Base-by-base conservation (phyloP, 2,888 invertebrate species). In the Drosophila eohydei region DNA sequence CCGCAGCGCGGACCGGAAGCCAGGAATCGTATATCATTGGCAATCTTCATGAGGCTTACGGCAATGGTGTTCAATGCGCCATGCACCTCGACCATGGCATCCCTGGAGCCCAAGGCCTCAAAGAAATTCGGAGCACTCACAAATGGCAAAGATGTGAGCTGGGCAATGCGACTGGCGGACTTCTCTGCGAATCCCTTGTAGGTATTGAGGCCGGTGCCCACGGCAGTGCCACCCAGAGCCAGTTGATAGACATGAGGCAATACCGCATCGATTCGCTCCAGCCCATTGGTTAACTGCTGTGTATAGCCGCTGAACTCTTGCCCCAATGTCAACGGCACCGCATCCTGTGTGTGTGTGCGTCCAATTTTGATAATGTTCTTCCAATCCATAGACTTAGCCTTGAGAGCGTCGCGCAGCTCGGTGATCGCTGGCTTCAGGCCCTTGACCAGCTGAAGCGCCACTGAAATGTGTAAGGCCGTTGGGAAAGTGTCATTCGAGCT, bases 401-500 rank as follows among this genome's bases (percentile, higher is more conserved):
- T 93, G 46, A 99, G 92, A 0, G 96, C 95, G 78, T 95, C 94
- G 26, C 95, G 94, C 5, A 99, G 92, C n/a, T 94, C 93, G 52
- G 95, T 93, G 16, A 99, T 92, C 0, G 96, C 95, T 0, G 99
- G 98, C 88, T 98, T 93, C 1, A 99, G 94, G 0, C 95, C 93
- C 81, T 96, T 94, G 73, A 96, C 94, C 55, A 99, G 94, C 92
- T 98, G 98, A 92, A 97, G 94, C 2, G 97, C 98, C 0, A 98
- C 97, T 0, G 99, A 96, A 77, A 99, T 96, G 92, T 99, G 98
- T 97, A 99, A 99, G 0, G 99, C 99, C 0, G 99, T 97, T 1
- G 99, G 99, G 93, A 97, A 99, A 0, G 99, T 98, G 92, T 99
- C 99, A 93, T 99, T 99, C 56, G 98, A 98, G 91, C 98, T 98